Evolutionary conservation across 2,888 invertebrate species (phyloP), one percentile per base, ranked within the genome.

Genomic region (Heliconius ismenius): DNA sequence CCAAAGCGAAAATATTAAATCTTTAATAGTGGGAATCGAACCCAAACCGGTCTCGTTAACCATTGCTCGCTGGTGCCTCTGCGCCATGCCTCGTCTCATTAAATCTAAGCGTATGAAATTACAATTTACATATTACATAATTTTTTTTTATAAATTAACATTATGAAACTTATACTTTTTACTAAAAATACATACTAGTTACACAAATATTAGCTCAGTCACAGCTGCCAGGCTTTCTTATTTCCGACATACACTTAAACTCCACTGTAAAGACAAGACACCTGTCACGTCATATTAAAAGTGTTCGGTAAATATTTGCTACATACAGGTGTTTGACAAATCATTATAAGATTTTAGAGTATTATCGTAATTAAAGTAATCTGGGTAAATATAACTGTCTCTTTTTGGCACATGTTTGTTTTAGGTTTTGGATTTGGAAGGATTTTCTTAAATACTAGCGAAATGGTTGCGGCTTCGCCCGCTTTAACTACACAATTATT

Each of bases 341-440:
- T 64, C 9, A 32, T 28, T 63, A 18, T 28, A 15, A 63, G 63
- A 4, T 28, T 64, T 21, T 64, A 64, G 3, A 64, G n/a, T n/a
- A 36, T n/a, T 36, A 64, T 64, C 32, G 13, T 18, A 64, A 32
- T 32, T 21, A 9, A 28, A 64, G 21, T 36, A 36, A n/a, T 36
- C 21, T 32, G 32, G 11, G 36, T 64, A 36, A 36, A 64, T 21
- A 36, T 64, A 49, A 49, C 6, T 49, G 18, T 49, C 18, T 18
- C 49, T 49, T 7, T 49, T 49, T 49, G 49, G 49, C n/a, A 64
- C 11, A 64, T 24, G 10, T 64, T 64, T n/a, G 10, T 21, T 64
- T 32, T 32, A 49, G 18, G 21, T 32, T 64, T 63, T 9, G 3
- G 26, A 21, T 32, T 32, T 64, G 64, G 32, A 21, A 83, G 43